phyloP scores from a whole-genome alignment of 1,140 invertebrate species.

The Musca domestica region DNA sequence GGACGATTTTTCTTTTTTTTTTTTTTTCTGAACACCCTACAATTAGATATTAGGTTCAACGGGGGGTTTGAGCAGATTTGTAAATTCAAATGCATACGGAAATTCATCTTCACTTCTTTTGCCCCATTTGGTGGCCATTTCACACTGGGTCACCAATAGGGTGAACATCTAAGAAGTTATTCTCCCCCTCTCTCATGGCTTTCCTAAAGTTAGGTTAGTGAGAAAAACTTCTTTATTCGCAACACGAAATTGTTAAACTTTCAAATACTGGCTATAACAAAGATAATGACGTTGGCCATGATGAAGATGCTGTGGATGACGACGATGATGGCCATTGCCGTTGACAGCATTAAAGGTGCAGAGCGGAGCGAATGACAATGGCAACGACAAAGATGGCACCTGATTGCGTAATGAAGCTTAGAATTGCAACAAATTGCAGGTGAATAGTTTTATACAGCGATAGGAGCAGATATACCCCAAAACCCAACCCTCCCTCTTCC shows the following conservation, averaged over 20 bases:
- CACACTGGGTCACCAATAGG: too few species aligned
- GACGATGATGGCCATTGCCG: not conserved
- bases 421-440: constrained; percentile 20
- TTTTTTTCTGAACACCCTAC: not conserved
- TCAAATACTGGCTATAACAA: not conserved
- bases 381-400: too few species aligned
- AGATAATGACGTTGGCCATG: not conserved
- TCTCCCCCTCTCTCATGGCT: too few species aligned
- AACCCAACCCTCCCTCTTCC: too few species aligned
- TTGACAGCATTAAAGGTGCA: not conserved
- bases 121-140: too few species aligned
- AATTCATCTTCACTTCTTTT: too few species aligned
- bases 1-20: not conserved
- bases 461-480: too few species aligned
- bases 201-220: too few species aligned
- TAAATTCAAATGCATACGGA: too few species aligned
- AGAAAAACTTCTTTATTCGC: not conserved
- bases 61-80: too few species aligned
- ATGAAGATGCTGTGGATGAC: constrained; percentile 8
- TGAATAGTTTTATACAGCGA: constrained; percentile 17
- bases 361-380: not conserved
- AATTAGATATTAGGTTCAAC: too few species aligned
- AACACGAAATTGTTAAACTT: not conserved
- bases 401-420: constrained; percentile 18
- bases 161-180: too few species aligned